These are phyloP conservation scores for Umimayanthus kanabou DNA, from an alignment of 92 coral and sea anemone species.

Conservation along the genomic window DNA sequence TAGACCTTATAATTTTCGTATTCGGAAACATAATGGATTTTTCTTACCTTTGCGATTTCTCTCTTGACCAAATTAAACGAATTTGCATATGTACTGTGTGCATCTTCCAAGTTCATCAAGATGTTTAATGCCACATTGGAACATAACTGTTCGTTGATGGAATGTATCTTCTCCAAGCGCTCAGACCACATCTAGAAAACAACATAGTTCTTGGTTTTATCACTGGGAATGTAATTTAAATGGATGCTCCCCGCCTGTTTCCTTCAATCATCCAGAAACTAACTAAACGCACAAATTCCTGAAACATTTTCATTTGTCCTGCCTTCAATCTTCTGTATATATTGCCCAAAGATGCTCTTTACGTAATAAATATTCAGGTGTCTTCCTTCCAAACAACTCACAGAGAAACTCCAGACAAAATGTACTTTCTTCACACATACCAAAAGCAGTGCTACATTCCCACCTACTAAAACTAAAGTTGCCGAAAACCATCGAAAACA, in stretches of 20 bases:
- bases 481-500: too few relatives aligned
- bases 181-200: constrained; percentile 96
- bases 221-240: neutral
- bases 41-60: constrained; percentile 90
- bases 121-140: constrained; percentile 96
- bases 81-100: constrained; percentile 97
- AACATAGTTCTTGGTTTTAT: neutral
- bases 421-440: neutral
- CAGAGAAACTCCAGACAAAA: neutral
- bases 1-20: too few relatives aligned
- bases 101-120: constrained; percentile 95
- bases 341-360: neutral
- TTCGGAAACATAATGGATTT: neutral
- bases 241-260: neutral
- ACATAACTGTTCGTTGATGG: constrained; percentile 88
- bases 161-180: constrained; percentile 76
- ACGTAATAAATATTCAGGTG: neutral
- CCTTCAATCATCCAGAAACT: neutral
- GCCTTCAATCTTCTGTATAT: too few relatives aligned
- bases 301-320: neutral
- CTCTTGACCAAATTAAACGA: constrained; percentile 91
- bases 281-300: neutral
- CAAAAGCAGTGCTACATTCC: too few relatives aligned
- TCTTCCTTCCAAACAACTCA: neutral
- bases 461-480: too few relatives aligned